These are phyloP conservation scores for Aphelenchoides besseyi DNA, from an alignment of 1,140 invertebrate genomes.

Conservation along the genomic window DNA sequence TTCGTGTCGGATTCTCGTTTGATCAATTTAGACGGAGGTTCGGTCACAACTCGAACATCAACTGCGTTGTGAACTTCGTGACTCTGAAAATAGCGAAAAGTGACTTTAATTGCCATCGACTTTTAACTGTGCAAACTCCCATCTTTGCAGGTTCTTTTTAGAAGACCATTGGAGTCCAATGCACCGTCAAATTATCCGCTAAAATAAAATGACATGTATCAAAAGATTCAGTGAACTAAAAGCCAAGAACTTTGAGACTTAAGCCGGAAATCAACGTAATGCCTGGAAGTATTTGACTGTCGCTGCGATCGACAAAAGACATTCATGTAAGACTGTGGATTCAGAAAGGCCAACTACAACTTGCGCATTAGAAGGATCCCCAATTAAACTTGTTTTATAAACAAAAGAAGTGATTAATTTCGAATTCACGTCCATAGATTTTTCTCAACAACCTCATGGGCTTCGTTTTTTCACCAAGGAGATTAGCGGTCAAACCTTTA, in stretches of 20 bases:
- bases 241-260: background rate
- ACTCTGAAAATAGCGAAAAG: conserved; percentile 26
- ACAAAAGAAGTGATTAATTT: no score
- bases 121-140: conserved; percentile 40
- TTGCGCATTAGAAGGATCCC: no score
- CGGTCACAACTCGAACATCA: conserved; percentile 1
- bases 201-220: background rate
- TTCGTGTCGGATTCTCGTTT: conserved; percentile 53
- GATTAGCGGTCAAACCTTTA: no score
- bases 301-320: no score
- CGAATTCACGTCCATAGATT: no score
- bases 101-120: background rate
- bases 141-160: background rate
- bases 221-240: background rate
- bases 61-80: conserved; percentile 25
- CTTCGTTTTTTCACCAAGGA: no score
- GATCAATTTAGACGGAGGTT: conserved; percentile 26
- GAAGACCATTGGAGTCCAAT: background rate
- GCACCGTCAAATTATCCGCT: background rate
- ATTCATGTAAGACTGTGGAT: no score
- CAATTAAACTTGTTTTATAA: no score
- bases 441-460: no score
- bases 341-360: no score
- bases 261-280: background rate
- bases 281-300: no score